Base-by-base conservation (phyloP, 2,888 invertebrate species). In the Mantis religiosa region DNA sequence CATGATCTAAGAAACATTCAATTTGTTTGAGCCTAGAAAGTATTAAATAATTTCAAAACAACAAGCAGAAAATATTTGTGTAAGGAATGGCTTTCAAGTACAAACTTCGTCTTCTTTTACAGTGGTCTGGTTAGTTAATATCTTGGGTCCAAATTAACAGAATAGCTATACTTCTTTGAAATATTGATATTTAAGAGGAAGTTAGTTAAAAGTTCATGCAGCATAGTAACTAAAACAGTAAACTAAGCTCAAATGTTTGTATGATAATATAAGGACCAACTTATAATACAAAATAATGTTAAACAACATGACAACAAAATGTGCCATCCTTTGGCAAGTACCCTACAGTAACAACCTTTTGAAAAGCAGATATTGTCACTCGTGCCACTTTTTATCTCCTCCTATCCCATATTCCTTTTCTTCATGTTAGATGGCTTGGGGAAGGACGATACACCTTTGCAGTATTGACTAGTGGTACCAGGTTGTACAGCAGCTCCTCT, bases 401-500 rank as follows among this genome's bases (percentile, higher is more conserved):
- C 54, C 54, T 71, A 71, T 20, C 54, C 54, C 54, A 71, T 71
- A 20, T 71, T 71, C 4, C 25, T 71, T 71, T 71, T 71, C 54
- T 71, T 71, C 54, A 71, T 71, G 54, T 71, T 20, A 71, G 54
- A 71, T 71, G 54, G 41, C 20, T 71, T 71, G 54, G 54, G 54
- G 54, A 71, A 71, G 54, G 54, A 71, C 25, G 25, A 71, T 71
- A 71, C 54, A 71, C 54, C 54, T 20, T 20, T 71, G 54, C 54
- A 71, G 54, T 71, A 82, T 34, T 87, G 87, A 87, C 87, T 87
- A 87, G 87, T 82, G 87, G 54, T 87, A 82, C 87, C 87, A 82
- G 25, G 20, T 20, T 71, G 54, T 71, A 71, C 54, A 20, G 15
- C 54, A 71, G 20, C 54, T 71, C 20, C 54, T 20, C 3, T 71